Percentiles rank a stretch among this genome's conserved stretches.
Evolutionary conservation across 2,888 invertebrate genomes (phyloP).

Genomic region (Diaperis boleti): DNA sequence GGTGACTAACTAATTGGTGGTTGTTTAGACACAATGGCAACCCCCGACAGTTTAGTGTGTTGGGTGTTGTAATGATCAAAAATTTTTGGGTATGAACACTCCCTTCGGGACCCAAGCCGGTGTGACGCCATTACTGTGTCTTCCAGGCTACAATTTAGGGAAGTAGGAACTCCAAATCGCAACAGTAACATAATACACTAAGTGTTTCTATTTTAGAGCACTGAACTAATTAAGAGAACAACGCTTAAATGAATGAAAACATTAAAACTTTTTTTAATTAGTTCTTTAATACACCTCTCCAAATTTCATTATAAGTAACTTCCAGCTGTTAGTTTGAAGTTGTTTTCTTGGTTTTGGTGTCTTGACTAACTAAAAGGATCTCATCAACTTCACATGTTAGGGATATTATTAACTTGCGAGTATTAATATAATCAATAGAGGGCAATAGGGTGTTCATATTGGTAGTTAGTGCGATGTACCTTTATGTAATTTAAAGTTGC

Average conservation of each 20-base stretch:
- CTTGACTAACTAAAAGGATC: neutral
- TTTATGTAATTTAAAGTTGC: constrained; percentile 18
- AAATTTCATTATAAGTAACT: constrained; percentile 6
- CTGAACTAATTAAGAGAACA: constrained; percentile 26
- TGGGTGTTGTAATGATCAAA: constrained; percentile 16
- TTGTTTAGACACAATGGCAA: constrained; percentile 2
- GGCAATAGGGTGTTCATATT: neutral
- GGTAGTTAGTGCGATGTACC: constrained; percentile 8
- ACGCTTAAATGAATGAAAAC: constrained; percentile 14
- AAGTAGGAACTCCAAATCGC: constrained; percentile 18
- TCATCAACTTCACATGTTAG: constrained; percentile 9
- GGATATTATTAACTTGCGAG: constrained; percentile 15
- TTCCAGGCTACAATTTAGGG: constrained; percentile 7
- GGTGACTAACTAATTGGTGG: constrained; percentile 8
- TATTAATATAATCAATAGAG: constrained; percentile 12
- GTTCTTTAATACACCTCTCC: constrained; percentile 6
- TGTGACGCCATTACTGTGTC: constrained; percentile 8
- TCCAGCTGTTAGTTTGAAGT: too few species aligned
- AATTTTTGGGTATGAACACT: constrained; percentile 12
- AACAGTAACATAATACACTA: constrained; percentile 26
- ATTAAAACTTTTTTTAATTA: constrained; percentile 30
- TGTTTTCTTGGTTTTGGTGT: constrained; percentile 4
- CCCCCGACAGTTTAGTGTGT: neutral
- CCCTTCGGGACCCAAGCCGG: constrained; percentile 6
- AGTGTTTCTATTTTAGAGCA: constrained; percentile 23